Conservation (phyloP, 2,888 invertebrate genomes). For the Lithophane leautieri region DNA sequence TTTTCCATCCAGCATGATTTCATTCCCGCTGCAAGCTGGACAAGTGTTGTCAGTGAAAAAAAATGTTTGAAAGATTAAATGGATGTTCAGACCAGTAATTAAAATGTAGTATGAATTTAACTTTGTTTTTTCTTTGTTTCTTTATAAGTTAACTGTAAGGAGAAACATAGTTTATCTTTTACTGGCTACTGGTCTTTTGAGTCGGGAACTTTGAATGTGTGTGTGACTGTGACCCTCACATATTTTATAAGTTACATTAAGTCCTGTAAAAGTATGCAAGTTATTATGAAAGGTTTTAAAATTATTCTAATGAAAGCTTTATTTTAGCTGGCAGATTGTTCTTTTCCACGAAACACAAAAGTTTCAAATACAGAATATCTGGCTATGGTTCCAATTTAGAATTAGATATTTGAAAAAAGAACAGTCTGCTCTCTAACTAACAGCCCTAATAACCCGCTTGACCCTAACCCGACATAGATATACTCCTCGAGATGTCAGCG, state of each 20-base stretch:
- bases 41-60: slow-evolving; percentile 70
- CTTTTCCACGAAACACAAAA: slow-evolving; percentile 29
- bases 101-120: not conserved
- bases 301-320: slow-evolving; percentile 63
- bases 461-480: slow-evolving; percentile 92
- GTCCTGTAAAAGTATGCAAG: slow-evolving; percentile 49
- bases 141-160: slow-evolving; percentile 4
- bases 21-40: slow-evolving; percentile 81
- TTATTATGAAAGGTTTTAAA: slow-evolving; percentile 45
- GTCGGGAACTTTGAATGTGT: slow-evolving; percentile 14
- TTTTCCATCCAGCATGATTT: slow-evolving; percentile 83
- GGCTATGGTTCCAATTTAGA: not conserved
- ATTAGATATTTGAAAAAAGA: slow-evolving; percentile 43
- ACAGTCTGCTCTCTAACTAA: slow-evolving; percentile 82
- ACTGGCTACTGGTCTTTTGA: slow-evolving; percentile 33
- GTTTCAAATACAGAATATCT: not conserved
- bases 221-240: slow-evolving; percentile 11
- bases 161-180: slow-evolving; percentile 27
- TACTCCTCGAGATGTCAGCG: slow-evolving; percentile 96
- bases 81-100: slow-evolving; percentile 42
- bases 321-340: slow-evolving; percentile 68
- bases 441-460: slow-evolving; percentile 89
- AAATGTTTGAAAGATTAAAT: slow-evolving; percentile 30
- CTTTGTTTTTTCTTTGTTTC: slow-evolving; percentile 20
- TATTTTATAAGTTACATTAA: slow-evolving; percentile 16